phyloP scores from a whole-genome alignment of 2,797 vertebrate genomes.

The Hephaestus fuliginosus region DNA sequence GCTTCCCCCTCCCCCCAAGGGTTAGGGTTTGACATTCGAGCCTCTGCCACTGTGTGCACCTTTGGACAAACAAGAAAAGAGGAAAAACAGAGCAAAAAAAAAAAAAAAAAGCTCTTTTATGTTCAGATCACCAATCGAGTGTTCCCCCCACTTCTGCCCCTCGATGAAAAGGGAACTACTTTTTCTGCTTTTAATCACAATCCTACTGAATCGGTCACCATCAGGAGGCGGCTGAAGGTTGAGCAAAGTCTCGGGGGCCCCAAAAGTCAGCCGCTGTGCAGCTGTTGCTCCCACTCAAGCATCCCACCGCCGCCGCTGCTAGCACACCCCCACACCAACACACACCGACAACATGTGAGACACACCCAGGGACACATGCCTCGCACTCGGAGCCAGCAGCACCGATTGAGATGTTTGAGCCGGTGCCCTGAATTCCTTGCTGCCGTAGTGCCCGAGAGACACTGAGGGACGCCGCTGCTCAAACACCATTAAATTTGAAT shows the following conservation, averaged over 20 bases:
- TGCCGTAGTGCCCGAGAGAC: slow-evolving; percentile 11
- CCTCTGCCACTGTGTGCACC: not conserved
- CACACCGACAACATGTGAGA: slow-evolving; percentile 49
- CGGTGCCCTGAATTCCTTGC: slow-evolving; percentile 56
- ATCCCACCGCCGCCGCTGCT: not conserved
- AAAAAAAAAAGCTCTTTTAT: rapidly evolving
- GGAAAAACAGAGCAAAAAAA: not conserved
- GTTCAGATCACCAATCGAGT: not conserved
- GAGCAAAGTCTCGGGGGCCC: slow-evolving; percentile 1
- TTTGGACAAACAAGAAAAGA: not conserved
- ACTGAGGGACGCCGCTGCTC: slow-evolving; percentile 30
- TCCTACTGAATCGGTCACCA: not conserved
- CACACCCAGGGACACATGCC: slow-evolving; percentile 76
- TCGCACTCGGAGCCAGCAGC: slow-evolving; percentile 25
- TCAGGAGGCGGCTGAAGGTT: not conserved
- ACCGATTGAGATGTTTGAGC: slow-evolving; percentile 70
- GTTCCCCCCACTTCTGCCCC: not conserved
- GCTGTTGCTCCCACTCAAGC: slow-evolving; percentile 64
- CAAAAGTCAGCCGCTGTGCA: slow-evolving; percentile 49
- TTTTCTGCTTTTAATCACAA: not conserved
- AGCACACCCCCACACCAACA: slow-evolving; percentile 14
- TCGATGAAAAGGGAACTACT: not conserved
- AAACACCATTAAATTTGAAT: slow-evolving; percentile 51
- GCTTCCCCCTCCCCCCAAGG: not conserved
- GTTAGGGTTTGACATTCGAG: not conserved